Base-by-base conservation (phyloP, 2,888 invertebrate species). In the Lypha dubia region DNA sequence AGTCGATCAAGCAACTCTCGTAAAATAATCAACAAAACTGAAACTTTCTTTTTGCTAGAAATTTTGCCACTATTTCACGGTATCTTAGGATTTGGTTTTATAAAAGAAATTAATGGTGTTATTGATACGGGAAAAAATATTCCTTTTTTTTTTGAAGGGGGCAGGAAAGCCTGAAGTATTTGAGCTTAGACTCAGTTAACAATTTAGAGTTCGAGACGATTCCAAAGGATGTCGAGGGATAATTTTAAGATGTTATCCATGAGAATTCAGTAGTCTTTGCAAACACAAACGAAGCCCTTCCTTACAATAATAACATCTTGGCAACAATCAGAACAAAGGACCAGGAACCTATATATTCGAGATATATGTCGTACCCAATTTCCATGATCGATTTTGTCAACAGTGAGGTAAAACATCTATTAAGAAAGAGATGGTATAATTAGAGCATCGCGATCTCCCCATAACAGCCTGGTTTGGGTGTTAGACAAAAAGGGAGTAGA, bases 31-130 rank as follows among this genome's bases (percentile, higher is more conserved):
- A 63, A 77, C 41, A 84, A 41, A 28, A 83, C 79, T 20, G 68
- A 79, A 24, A 77, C 49, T 5, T 85, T 85, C 67, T 86, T 68
- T 62, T 32, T 87, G 4, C 46, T 85, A 1, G 44, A 84, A 53
- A 81, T 56, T 28, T 51, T 86, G 6, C 62, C n/a, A n/a, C 68
- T 68, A 7, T 84, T 86, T 20, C 83, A 86, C 38, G 84, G 85
- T 1, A 87, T 86, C 6, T 68, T 85, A 6, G 86, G 85, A 0
- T 87, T 80, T 56, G 73, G 62, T 35, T 85, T 87, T 70, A 58
- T 84, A 0, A 83, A 71, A 32, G 5, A 15, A 15, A 62, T 44
- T 13, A 44, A 62, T n/a, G 41, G 62, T 22, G 22, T 62, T 15
- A 17, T 84, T 11, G 76, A 86, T 73, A n/a, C 80, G 1, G 5